Evolutionary conservation across 2,888 invertebrate genomes (phyloP), one percentile per base, ranked within the genome.

Genomic region (Mantis religiosa): DNA sequence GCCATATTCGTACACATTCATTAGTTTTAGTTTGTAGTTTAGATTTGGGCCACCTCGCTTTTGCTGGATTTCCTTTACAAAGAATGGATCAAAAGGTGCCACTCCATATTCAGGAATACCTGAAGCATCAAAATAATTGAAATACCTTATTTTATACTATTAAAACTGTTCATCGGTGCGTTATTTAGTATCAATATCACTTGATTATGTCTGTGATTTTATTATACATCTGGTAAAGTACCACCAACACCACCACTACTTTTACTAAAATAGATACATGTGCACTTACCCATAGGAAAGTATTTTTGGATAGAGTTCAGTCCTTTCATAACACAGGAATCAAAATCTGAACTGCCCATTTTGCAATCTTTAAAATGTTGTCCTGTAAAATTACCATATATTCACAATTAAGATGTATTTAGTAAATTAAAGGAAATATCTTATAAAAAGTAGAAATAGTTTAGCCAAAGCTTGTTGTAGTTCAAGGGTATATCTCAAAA

Each of bases 81-180:
- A 95, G 92, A 97, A 97, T 0, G 97, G 97, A 93, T 97, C 97
- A 92, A 97, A 97, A 0, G 97, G 95, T 0, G 95, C 94, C 2
- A 97, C 94, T 81, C 96, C 95, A 92, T 96, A 95, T 91, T 96
- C 95, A 0, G 97, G 95, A 85, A 97, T 94, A 89, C 97, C 97
- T 96, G 92, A 12, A 92, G 30, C 86, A 71, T 71, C 12, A 41
- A 12, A 1, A 6, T 41, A 12, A 41, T 6, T 2, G 2, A 9
- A 12, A 41, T 41, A 41, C 12, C 12, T 41, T 12, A 12, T 12
- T 12, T 41, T 0, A 41, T 12, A 9, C 12, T 41, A 41, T 12
- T 41, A 12, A 9, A 41, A 12, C 41, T 6, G 9, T 41, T 6
- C 6, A 41, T 41, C 41, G 12, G 41, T 4, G 8, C 34, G 34